Evolutionary conservation across 2,888 invertebrate genomes (phyloP), one percentile per base, ranked within the genome.

Genomic region (Campoplex nolae): DNA sequence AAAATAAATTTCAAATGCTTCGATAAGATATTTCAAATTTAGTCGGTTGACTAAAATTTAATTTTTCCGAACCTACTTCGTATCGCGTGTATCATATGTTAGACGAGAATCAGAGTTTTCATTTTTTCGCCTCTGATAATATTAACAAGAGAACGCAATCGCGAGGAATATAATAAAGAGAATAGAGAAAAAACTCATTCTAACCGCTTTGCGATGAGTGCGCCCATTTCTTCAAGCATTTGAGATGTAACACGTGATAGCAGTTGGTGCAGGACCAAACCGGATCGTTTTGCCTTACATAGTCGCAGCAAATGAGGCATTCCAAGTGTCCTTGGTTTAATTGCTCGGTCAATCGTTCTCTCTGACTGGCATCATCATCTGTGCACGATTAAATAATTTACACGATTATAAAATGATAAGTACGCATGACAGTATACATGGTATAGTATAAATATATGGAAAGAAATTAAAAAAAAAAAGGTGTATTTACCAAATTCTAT

Each of bases 191-290:
- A n/a, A 81, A 85, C 62, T 83, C 42, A 23, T 38, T 85, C 84
- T 94, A 91, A 96, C 96, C 96, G 83, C 96, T 96, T 93, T 97
- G 96, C 35, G 98, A 98, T 87, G 97, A 97, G 89, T 96, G 96
- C 0, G 98, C 99, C 99, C 99, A 99, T 92, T 98, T 97, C 89
- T 97, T 96, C 85, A 98, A 97, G 94, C 99, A 99, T 87, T 96
- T 96, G 18, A 99, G 96, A 95, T 99, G 99, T 88, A 99, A 96
- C 80, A 99, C 97, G 94, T 99, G 98, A 95, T 97, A 98, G 93
- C 99, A 99, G 91, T 97, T 98, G 88, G 95, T 94, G 93, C 99
- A 99, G 3, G 97, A 97, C 99, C 99, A 99, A 51, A 98, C 97
- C 6, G 97, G 95, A 91, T 98, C 97, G 48, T 96, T 96, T 88